Percentiles rank a stretch among this genome's conserved stretches.
Conservation (phyloP, 2,797 vertebrate species). For the Enteromius fasciolatus region DNA sequence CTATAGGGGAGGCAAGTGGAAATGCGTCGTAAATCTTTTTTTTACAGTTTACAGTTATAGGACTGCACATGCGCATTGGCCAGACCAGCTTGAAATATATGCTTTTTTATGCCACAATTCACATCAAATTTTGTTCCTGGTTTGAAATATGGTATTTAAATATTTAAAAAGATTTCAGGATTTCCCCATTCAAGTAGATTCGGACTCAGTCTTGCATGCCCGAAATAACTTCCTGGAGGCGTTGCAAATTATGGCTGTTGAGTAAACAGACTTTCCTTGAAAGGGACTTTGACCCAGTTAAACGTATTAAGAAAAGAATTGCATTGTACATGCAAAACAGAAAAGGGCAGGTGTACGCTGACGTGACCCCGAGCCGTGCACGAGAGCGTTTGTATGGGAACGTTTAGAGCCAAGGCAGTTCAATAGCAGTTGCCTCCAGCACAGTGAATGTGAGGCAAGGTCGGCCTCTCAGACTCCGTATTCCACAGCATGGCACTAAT, state of each 20-base stretch:
- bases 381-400: background rate
- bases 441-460: background rate
- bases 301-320: slow-evolving; percentile 19
- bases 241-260: background rate
- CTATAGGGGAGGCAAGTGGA: background rate
- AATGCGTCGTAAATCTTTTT: background rate
- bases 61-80: background rate
- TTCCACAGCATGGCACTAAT: slow-evolving; percentile 41
- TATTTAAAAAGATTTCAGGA: background rate
- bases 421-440: slow-evolving; percentile 23
- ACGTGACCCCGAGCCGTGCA: slow-evolving; percentile 18
- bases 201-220: background rate
- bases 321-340: slow-evolving; percentile 17
- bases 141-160: background rate
- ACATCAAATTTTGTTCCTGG: background rate
- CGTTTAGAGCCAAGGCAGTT: slow-evolving; percentile 3
- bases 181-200: background rate
- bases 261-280: slow-evolving; percentile 6
- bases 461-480: slow-evolving; percentile 28
- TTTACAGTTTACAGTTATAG: background rate
- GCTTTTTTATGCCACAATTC: background rate
- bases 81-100: background rate
- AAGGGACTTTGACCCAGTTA: slow-evolving; percentile 19
- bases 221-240: background rate
- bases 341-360: slow-evolving; percentile 26